Evolutionary conservation across 2,797 vertebrate genomes (phyloP).

Genomic region (Hafferia zeledoni): DNA sequence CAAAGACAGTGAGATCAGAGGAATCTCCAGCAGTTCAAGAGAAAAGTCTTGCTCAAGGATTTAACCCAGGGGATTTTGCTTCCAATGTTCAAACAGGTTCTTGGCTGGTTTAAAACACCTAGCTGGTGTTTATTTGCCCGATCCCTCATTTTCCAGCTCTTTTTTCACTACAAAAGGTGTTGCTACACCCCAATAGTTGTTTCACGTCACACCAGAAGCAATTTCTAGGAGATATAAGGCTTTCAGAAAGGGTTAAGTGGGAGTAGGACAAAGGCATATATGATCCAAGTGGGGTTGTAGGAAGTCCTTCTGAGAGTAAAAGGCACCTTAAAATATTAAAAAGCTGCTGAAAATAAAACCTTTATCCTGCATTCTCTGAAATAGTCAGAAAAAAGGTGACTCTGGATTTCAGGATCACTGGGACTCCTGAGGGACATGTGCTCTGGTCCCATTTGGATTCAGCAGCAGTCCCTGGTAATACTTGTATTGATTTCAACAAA

Average conservation of each 20-base stretch:
- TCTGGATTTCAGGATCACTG: not conserved
- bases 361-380: not conserved
- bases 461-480: not conserved
- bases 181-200: rapidly evolving
- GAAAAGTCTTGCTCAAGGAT: not conserved
- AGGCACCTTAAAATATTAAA: not conserved
- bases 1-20: not conserved
- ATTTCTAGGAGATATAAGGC: not conserved
- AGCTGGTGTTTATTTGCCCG: not conserved
- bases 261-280: not conserved
- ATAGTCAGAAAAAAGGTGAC: not conserved
- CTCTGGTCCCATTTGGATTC: not conserved
- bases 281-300: not conserved
- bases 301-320: not conserved
- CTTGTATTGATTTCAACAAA: conserved; percentile 45
- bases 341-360: not conserved
- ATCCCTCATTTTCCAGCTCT: not conserved
- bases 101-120: not conserved
- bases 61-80: not conserved
- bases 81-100: rapidly evolving
- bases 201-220: not conserved
- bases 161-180: not conserved
- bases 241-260: not conserved
- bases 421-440: not conserved
- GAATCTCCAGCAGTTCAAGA: not conserved